A percentile compares a stretch with the other conserved stretches of the same genome.
Conservation (phyloP, 2,113 vertebrate genomes). For the Trichomycterus rosablanca region DNA sequence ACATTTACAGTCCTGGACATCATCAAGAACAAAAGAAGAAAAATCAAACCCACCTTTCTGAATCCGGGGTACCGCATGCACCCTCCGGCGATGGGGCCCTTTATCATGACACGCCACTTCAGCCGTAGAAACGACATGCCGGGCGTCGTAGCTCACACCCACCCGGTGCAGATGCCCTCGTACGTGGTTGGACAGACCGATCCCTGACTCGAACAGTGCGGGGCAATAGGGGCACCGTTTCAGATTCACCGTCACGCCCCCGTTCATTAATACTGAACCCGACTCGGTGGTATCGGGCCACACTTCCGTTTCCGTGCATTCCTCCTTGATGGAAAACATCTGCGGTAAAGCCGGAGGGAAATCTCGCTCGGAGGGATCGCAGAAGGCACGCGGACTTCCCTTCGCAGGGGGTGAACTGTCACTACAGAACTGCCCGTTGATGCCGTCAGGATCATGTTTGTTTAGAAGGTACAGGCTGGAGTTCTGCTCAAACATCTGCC, state of each 20-base stretch:
- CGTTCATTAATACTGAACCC: not conserved
- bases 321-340: constrained; percentile 39
- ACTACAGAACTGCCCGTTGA: constrained; percentile 47
- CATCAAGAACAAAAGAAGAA: too few species aligned
- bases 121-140: constrained; percentile 82
- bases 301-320: constrained; percentile 45
- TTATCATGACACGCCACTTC: constrained; percentile 82
- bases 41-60: constrained; percentile 27
- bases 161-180: constrained; percentile 88
- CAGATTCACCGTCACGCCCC: constrained; percentile 64
- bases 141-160: constrained; percentile 82
- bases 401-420: constrained; percentile 46
- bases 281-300: constrained; percentile 33
- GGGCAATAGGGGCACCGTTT: constrained; percentile 89
- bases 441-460: constrained; percentile 1
- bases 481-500: constrained; percentile 62
- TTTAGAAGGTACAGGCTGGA: constrained; percentile 36
- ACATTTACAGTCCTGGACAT: too few species aligned
- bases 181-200: constrained; percentile 89
- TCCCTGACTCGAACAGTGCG: constrained; percentile 87
- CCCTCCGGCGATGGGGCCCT: constrained; percentile 78
- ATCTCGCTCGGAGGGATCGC: constrained; percentile 20
- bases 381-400: constrained; percentile 43
- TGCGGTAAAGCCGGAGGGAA: not conserved
- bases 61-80: constrained; percentile 7